Evolutionary conservation across 2,113 vertebrate species (phyloP), one percentile per base, ranked within the genome.

Genomic region (Labrus mixtus): DNA sequence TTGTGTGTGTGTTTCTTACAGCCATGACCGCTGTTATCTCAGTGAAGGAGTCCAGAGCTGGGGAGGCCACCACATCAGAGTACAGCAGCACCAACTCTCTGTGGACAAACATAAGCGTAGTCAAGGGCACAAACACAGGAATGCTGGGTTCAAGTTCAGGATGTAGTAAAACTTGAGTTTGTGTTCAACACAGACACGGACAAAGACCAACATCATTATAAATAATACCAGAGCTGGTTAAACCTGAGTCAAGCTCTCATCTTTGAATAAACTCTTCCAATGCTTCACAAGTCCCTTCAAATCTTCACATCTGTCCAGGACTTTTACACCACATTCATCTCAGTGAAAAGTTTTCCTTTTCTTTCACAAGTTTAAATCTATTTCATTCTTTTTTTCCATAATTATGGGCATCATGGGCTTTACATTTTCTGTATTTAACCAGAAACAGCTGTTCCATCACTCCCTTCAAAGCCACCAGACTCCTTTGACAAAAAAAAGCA

Each of bases 1-100:
- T 19, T 25, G 46, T 17, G 39, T 41, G 41, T 66, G 23, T 39
- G 33, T 61, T 78, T 94, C 97, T 96, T 86, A 98, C 97, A 87
- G 96, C 45, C 94, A 95, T 95, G 53, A 98, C 91, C 41, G 94
- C 89, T 10, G 90, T 94, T 92, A 97, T 94, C 69, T 95, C 93
- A 71, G 87, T 89, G 80, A 95, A 81, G 36, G 93, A 93, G 83
- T 94, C 96, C 79, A 94, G 78, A 37, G 94, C 88, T 78, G 97
- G 97, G 55, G 95, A 95, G 59, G 93, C 94, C 82, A 97, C 81
- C 73, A 97, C 2, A 16, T 97, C 95, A 74, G 93, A 78, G 83
- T 82, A 83, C 46, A 95, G 84, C 87, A 95, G 84, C 54, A 97
- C 67, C 75, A 98, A 83, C 9, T 95, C 89, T 69, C 97, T 98